Evolutionary conservation across 2,888 invertebrate genomes (phyloP), one percentile per base, ranked within the genome.

Genomic region (Halictus quadricinctus): DNA sequence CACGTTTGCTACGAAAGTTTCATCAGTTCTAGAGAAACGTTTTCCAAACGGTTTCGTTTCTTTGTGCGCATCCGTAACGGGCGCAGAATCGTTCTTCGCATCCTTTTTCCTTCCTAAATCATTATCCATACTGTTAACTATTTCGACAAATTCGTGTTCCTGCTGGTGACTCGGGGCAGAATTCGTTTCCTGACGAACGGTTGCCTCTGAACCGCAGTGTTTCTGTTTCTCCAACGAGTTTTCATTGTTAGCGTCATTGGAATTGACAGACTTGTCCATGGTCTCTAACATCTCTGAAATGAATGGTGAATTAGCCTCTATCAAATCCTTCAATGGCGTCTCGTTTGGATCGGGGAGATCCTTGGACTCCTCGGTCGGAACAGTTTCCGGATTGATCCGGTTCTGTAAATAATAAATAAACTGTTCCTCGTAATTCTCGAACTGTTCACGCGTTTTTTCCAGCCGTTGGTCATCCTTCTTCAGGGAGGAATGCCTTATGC

Each of bases 351-450:
- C 88, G 0, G 90, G 87, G n/a, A 83, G 66, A 18, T 72, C 50
- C 18, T 80, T 64, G 13, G 60, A n/a, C 50, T 79, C 76, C n/a
- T 85, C 83, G 21, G 8, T 15, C 15, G 41, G 50, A 41, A n/a
- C 4, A 8, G 10, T 50, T 13, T 76, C 70, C 15, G 41, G 8
- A 12, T 58, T 43, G 0, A n/a, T 29, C 41, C 36, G 72, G 2
- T 18, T 72, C 60, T 94, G 93, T 25, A 94, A 81, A 77, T 92
- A 92, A 72, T 84, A 89, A 41, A 94, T 89, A 85, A 88, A 94
- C 66, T 94, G 91, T 72, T 94, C 93, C n/a, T 94, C 91, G 54
- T 93, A 94, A 74, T 93, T 92, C 3, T 90, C 91, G 25, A 90
- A 89, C 76, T 91, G 80, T 43, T 92, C 87, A n/a, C 90, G 25